Conservation (phyloP, 64 coral and sea anemone genomes). For the Montipora sp. region DNA sequence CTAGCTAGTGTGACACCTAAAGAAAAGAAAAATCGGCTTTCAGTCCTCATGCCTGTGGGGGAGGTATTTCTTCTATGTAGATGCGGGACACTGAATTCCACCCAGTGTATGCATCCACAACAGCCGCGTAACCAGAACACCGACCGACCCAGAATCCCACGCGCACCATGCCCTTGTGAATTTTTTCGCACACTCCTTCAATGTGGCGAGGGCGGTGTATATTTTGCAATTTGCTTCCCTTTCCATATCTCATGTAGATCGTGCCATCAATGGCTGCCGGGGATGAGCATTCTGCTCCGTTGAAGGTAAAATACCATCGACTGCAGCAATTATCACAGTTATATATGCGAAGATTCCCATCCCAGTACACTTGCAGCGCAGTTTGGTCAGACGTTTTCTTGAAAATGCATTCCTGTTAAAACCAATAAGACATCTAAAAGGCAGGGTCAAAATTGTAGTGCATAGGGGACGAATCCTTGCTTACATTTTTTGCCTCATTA, state of each 20-base stretch:
- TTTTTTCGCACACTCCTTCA: background rate
- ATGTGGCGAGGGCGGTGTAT: background rate
- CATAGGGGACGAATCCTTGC: no score
- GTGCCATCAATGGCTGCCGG: background rate
- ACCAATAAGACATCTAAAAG: background rate
- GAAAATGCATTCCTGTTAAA: background rate
- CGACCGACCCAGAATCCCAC: no score
- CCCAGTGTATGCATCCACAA: no score
- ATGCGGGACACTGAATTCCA: no score
- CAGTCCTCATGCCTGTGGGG: no score
- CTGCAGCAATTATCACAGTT: background rate
- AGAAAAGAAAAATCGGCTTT: no score
- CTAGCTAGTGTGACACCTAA: no score
- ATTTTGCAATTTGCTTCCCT: background rate
- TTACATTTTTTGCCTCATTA: no score
- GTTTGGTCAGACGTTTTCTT: background rate
- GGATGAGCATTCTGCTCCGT: background rate
- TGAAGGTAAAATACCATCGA: no score
- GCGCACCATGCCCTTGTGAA: background rate
- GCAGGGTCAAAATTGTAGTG: no score
- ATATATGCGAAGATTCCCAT: background rate
- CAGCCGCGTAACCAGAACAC: no score
- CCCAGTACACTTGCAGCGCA: background rate
- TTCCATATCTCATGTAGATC: background rate
- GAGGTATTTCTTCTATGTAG: no score